A percentile compares a stretch with the other conserved stretches of the same genome.
Conservation (phyloP, 1,140 invertebrate species). For the Drosophila quadrilineata region DNA sequence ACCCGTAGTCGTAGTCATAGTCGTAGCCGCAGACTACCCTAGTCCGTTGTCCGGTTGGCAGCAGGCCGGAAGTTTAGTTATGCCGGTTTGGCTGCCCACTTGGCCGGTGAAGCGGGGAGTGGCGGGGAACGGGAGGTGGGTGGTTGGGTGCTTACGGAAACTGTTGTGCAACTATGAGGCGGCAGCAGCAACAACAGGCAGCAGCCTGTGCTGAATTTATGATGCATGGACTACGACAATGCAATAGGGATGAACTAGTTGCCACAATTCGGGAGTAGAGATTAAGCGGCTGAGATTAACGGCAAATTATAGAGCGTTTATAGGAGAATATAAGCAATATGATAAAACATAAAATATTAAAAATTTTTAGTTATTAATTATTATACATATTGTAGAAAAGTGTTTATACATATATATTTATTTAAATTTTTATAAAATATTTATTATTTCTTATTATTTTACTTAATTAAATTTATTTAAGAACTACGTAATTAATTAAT, state of each 20-base stretch:
- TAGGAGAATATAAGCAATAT: too few relatives aligned
- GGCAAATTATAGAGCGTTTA: too few relatives aligned
- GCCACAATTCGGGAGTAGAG: too few relatives aligned
- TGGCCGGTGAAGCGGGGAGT: conserved; percentile 30
- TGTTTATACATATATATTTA: too few relatives aligned
- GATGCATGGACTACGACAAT: conserved; percentile 26
- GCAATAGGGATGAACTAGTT: conserved; percentile 15
- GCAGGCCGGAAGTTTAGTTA: conserved; percentile 71
- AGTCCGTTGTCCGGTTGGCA: conserved; percentile 26
- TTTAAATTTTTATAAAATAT: too few relatives aligned
- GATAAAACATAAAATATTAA: too few relatives aligned
- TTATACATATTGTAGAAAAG: too few relatives aligned
- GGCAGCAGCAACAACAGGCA: conserved; percentile 27
- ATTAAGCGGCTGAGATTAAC: too few relatives aligned
- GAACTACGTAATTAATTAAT: too few relatives aligned
- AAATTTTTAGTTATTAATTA: too few relatives aligned
- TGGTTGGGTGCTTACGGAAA: not conserved
- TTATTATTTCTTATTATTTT: too few relatives aligned
- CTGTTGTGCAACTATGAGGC: conserved; percentile 11
- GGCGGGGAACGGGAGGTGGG: not conserved
- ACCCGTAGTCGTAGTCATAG: not conserved
- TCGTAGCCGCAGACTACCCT: conserved; percentile 15
- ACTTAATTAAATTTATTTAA: too few relatives aligned
- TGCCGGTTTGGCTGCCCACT: conserved; percentile 43
- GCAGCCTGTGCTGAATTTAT: conserved; percentile 48